Evolutionary conservation across 2,888 invertebrate genomes (phyloP), one percentile per base, ranked within the genome.

Genomic region (Galeopsomyia nigrocyanea): DNA sequence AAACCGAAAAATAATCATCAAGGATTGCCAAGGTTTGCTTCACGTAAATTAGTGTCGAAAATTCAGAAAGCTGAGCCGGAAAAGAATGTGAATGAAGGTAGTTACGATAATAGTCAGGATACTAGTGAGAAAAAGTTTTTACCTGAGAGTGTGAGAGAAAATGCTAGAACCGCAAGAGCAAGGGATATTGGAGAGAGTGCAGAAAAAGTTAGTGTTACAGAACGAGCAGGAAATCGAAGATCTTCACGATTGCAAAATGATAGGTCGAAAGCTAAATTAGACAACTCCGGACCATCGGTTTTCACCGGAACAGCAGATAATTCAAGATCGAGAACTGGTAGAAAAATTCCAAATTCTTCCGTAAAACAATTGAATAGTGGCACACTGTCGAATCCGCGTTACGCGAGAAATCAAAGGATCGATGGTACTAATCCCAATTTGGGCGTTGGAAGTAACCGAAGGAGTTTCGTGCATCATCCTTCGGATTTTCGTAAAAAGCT

Each of bases 341-440:
- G 64, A 6, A 73, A 66, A 26, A 71, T 70, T 17, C 71, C 63
- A 19, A 62, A 16, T 60, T 3, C 31, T 68, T 22, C 62, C 5
- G 19, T 14, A 1, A 71, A 62, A 16, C 68, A 60, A 21, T 9
- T 60, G 3, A 71, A 65, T 13, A 66, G 53, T 3, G 57, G 17
- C n/a, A 17, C 64, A 22, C 58, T 62, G 9, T 49, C 58, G 2
- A 67, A 47, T 0, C 73, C 80, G 47, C 79, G 80, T 50, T 82
- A 55, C 17, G 26, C 60, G 0, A 65, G 26, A 39, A 51, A 49
- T 46, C 61, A 67, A 19, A 58, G 7, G 21, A 55, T 2, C 0
- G 51, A 17, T 7, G 61, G 55, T 7, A n/a, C 53, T 1, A 21
- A 17, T 53, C 53, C 19, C 7, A 53, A 53, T 19, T 49, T 26